These are phyloP conservation scores for Dromococcyx pavoninus DNA, from an alignment of 2,797 vertebrate genomes.

Conservation along the genomic window DNA sequence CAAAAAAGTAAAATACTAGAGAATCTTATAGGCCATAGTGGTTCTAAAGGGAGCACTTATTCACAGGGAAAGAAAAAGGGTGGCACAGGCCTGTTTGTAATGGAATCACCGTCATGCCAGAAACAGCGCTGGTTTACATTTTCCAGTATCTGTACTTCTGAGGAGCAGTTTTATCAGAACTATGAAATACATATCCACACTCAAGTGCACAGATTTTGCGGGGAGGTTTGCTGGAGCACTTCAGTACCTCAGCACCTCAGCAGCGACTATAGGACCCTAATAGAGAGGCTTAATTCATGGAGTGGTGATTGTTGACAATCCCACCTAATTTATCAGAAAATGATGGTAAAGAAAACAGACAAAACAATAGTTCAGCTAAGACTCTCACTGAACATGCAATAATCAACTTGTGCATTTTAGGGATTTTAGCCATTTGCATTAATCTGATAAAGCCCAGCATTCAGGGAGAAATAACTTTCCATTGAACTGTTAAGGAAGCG, in stretches of 20 bases:
- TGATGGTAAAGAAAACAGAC: constrained; percentile 55
- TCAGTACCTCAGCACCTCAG: constrained; percentile 50
- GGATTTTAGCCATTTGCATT: constrained; percentile 38
- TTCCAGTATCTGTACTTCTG: background rate
- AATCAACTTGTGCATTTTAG: constrained; percentile 10
- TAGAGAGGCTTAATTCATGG: constrained; percentile 39
- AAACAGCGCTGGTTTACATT: background rate
- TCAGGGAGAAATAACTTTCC: constrained; percentile 37
- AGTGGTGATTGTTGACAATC: constrained; percentile 26
- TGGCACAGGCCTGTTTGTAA: background rate
- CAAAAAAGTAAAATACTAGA: background rate
- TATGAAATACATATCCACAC: background rate
- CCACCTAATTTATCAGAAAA: constrained; percentile 57
- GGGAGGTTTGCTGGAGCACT: background rate
- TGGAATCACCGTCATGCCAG: background rate
- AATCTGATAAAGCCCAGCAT: background rate
- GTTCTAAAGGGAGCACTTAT: background rate
- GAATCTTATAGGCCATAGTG: background rate
- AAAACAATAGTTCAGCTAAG: constrained; percentile 11
- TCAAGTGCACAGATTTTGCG: background rate
- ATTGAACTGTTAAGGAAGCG: background rate
- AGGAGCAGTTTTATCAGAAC: background rate
- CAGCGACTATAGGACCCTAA: constrained; percentile 4
- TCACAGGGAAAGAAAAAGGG: background rate
- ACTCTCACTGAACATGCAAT: background rate